A percentile compares a stretch with the other conserved stretches of the same genome.
Conservation (phyloP, 2,888 invertebrate genomes). For the Brachycybe producta region DNA sequence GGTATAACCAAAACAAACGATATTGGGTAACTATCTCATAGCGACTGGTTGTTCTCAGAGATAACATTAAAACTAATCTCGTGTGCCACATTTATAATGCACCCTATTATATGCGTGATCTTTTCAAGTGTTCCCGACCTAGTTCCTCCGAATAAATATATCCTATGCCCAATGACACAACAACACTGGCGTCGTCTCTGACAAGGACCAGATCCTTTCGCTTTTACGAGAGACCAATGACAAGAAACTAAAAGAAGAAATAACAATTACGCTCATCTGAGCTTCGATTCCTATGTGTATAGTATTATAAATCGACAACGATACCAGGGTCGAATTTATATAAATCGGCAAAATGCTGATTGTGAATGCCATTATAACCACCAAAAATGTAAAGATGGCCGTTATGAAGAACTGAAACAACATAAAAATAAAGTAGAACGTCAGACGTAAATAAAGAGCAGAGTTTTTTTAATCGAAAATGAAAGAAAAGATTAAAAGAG, state of each 20-base stretch:
- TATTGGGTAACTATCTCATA: too few species aligned
- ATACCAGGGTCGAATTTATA: conserved; percentile 49
- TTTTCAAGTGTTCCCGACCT: conserved; percentile 49
- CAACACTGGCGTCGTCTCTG: conserved; percentile 54
- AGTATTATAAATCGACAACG: conserved; percentile 4
- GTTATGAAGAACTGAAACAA: conserved; percentile 59
- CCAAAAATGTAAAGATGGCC: conserved; percentile 76
- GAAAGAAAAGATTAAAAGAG: conserved; percentile 1
- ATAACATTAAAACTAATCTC: too few species aligned
- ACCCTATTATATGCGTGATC: too few species aligned
- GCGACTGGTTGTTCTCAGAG: too few species aligned
- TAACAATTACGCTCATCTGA: background rate
- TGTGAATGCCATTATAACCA: conserved; percentile 65
- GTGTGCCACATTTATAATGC: too few species aligned
- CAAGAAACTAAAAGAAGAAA: conserved; percentile 4
- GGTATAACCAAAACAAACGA: too few species aligned
- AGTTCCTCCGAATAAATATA: conserved; percentile 82
- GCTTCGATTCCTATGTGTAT: conserved; percentile 17
- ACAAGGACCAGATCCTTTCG: conserved; percentile 32
- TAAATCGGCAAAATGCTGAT: conserved; percentile 71
- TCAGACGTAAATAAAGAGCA: conserved; percentile 8
- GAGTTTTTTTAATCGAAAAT: background rate
- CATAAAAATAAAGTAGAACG: conserved; percentile 17
- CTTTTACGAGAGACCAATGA: conserved; percentile 28
- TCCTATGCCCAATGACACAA: conserved; percentile 53